Evolutionary conservation across 2,113 vertebrate species (phyloP).

Genomic region (Vireo altiloquus): DNA sequence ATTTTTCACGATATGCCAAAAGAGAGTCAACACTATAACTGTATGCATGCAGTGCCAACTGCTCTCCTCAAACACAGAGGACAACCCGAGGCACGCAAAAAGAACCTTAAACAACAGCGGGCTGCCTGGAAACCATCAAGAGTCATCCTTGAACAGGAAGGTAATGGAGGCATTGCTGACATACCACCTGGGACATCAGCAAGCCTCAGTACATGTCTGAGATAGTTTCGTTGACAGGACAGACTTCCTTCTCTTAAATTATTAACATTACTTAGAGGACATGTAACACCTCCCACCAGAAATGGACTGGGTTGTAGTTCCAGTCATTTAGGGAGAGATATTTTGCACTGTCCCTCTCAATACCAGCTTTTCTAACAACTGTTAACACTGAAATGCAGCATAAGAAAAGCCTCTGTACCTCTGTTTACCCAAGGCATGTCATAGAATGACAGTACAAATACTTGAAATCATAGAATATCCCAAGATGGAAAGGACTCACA

Average conservation of each 20-base stretch:
- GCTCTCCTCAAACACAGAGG: not conserved
- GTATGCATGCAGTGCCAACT: not conserved
- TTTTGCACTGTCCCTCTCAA: not conserved
- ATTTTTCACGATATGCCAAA: not conserved
- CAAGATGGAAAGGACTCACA: not conserved
- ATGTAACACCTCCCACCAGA: not conserved
- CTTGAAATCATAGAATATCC: not conserved
- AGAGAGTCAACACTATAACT: not conserved
- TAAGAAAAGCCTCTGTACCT: not conserved
- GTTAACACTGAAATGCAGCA: not conserved
- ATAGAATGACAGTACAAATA: accelerated
- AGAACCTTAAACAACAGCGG: not conserved
- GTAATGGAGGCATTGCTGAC: not conserved
- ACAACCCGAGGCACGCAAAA: not conserved
- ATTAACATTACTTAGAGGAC: not conserved
- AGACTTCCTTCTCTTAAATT: not conserved
- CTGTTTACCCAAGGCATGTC: not conserved
- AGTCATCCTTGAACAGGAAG: not conserved
- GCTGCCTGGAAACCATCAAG: not conserved
- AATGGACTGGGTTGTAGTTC: not conserved
- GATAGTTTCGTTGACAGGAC: not conserved
- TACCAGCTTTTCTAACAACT: not conserved
- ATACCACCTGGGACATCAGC: not conserved
- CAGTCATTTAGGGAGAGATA: not conserved
- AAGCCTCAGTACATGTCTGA: not conserved